Percentiles rank a stretch among this genome's conserved stretches.
Conservation (phyloP, 23 tunicate genomes). For the Ascidia mentula region DNA sequence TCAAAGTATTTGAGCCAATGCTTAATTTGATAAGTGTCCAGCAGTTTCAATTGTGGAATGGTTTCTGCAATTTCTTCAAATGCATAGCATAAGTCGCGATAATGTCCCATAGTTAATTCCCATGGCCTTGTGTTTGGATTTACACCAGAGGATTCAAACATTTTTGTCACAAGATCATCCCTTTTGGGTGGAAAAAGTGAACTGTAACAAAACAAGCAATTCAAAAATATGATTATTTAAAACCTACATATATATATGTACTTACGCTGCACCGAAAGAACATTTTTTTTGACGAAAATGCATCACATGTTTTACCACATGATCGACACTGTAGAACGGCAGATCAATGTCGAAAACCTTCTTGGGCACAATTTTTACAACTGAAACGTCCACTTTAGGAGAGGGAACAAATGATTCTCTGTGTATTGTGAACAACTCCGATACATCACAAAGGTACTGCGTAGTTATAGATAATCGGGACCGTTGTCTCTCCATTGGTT, state of each 20-base stretch:
- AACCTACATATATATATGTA: not conserved
- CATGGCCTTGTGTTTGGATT: slow-evolving; percentile 15
- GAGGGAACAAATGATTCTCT: slow-evolving; percentile 79
- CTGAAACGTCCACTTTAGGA: slow-evolving; percentile 81
- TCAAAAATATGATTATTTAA: not conserved
- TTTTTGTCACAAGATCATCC: slow-evolving; percentile 43
- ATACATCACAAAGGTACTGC: slow-evolving; percentile 66
- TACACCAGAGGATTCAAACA: slow-evolving; percentile 68
- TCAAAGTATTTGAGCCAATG: slow-evolving; percentile 75
- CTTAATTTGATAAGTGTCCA: slow-evolving; percentile 70
- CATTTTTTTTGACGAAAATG: slow-evolving; percentile 46
- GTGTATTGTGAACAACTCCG: slow-evolving; percentile 38
- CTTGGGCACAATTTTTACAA: slow-evolving; percentile 65
- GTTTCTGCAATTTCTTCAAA: slow-evolving; percentile 71
- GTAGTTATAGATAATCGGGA: slow-evolving; percentile 76
- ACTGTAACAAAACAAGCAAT: slow-evolving; percentile 7
- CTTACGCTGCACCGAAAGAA: slow-evolving; percentile 47
- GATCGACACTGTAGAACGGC: slow-evolving; percentile 69
- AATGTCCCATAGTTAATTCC: slow-evolving; percentile 44
- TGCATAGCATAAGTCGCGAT: slow-evolving; percentile 75
- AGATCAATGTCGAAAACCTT: slow-evolving; percentile 43
- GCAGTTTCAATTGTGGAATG: slow-evolving; percentile 59
- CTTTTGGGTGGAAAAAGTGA: slow-evolving; percentile 70
- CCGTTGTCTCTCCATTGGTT: slow-evolving; percentile 60
- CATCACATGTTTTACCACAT: slow-evolving; percentile 71